A percentile compares a stretch with the other conserved stretches of the same genome.
Evolutionary conservation across 2,888 invertebrate genomes (phyloP).

Genomic region (Lithophane leautieri): DNA sequence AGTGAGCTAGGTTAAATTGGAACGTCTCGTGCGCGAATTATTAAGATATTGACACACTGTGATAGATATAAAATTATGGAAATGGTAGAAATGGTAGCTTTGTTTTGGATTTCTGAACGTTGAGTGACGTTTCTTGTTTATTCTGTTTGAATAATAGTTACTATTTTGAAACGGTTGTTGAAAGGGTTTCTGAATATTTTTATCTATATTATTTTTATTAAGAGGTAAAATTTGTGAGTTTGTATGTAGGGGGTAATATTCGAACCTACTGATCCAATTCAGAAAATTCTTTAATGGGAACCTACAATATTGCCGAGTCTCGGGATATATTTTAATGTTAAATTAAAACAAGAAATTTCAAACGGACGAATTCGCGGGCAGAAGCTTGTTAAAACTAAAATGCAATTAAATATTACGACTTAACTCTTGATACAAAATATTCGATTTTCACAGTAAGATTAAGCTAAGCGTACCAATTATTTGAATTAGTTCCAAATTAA

Average conservation of each 20-base stretch:
- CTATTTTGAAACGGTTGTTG: neutral
- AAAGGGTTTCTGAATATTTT: neutral
- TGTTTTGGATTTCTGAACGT: slow-evolving; percentile 17
- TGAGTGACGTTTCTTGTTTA: slow-evolving; percentile 36
- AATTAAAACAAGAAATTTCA: neutral
- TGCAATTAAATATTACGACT: neutral
- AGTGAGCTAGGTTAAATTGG: slow-evolving; percentile 74
- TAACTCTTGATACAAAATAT: neutral
- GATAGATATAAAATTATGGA: slow-evolving; percentile 43
- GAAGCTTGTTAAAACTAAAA: neutral
- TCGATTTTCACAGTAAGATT: neutral
- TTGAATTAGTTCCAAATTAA: slow-evolving; percentile 36
- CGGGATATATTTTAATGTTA: neutral
- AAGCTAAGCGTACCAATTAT: slow-evolving; percentile 9
- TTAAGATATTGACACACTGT: slow-evolving; percentile 48
- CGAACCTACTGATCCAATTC: neutral
- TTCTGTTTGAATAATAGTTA: slow-evolving; percentile 14
- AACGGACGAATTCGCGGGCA: neutral
- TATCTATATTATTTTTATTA: neutral
- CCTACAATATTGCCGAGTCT: neutral
- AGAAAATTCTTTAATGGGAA: neutral
- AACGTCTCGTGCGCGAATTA: slow-evolving; percentile 57
- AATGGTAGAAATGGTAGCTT: slow-evolving; percentile 27
- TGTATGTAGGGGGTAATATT: neutral
- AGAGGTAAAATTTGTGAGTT: neutral